These are phyloP conservation scores for Apomyelois bistriatella DNA, from an alignment of 2,888 invertebrate species.

Conservation along the genomic window DNA sequence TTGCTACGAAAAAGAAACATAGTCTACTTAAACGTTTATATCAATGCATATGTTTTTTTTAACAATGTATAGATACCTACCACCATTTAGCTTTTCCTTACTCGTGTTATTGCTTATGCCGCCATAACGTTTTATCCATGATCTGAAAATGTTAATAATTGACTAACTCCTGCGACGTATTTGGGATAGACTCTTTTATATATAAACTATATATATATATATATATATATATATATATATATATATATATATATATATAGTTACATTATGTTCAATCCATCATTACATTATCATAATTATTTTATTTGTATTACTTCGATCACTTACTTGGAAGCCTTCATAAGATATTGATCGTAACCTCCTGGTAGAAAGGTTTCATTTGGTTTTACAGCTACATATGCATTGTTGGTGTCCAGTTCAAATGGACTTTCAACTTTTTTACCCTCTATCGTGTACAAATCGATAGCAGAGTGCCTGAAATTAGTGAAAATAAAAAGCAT, in stretches of 20 bases:
- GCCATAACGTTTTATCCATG: slow-evolving; percentile 53
- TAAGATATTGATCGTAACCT: slow-evolving; percentile 61
- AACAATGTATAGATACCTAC: too few relatives aligned
- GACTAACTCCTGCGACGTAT: too few relatives aligned
- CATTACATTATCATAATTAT: too few relatives aligned
- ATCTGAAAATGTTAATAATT: slow-evolving; percentile 42
- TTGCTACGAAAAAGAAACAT: neutral
- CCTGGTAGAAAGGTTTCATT: slow-evolving; percentile 48
- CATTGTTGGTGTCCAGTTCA: slow-evolving; percentile 42
- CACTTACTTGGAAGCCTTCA: slow-evolving; percentile 55
- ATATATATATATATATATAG: too few relatives aligned
- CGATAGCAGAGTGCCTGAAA: slow-evolving; percentile 44
- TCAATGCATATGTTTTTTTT: too few relatives aligned
- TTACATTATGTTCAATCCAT: too few relatives aligned
- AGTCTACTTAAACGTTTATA: too few relatives aligned
- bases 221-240: too few relatives aligned
- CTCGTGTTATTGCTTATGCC: neutral
- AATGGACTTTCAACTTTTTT: slow-evolving; percentile 41
- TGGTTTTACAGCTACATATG: slow-evolving; percentile 58
- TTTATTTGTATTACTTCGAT: neutral
- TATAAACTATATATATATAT: too few relatives aligned
- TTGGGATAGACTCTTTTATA: too few relatives aligned
- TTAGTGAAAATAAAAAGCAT: neutral
- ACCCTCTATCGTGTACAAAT: slow-evolving; percentile 54
- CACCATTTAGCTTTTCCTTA: neutral